phyloP scores from a whole-genome alignment of 2,113 vertebrate species.

The Kobus ellipsiprymnus region DNA sequence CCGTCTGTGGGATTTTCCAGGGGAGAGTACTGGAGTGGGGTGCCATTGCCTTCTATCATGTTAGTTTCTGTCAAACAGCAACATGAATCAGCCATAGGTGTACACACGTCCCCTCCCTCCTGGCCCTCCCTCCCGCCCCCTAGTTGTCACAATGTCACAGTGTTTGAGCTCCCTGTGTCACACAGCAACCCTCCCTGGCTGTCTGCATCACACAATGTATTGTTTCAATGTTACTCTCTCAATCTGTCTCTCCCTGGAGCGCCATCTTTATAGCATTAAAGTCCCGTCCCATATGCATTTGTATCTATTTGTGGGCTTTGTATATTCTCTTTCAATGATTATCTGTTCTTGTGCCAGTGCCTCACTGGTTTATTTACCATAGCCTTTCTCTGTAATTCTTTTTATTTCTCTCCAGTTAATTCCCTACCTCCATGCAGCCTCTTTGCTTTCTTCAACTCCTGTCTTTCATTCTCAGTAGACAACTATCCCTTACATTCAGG shows the following conservation, averaged over 20 bases:
- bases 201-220: fast-evolving
- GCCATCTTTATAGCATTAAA: not conserved
- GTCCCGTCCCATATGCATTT: not conserved
- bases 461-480: not conserved
- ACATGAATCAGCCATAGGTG: not conserved
- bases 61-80: not conserved
- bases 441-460: not conserved
- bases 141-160: not conserved
- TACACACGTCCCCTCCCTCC: not conserved
- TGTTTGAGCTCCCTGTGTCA: not conserved
- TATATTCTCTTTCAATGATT: not conserved
- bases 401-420: not conserved
- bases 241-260: not conserved
- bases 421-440: not conserved
- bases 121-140: not conserved
- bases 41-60: not conserved
- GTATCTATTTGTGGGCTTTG: not conserved
- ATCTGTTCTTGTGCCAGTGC: not conserved
- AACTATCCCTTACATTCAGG: not conserved
- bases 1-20: no score
- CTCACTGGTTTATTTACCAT: not conserved
- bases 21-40: no score
- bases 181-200: not conserved
- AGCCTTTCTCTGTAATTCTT: not conserved
- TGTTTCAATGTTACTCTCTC: not conserved